phyloP scores from a whole-genome alignment of 2,797 vertebrate species.

The Peromyscus aztecus region DNA sequence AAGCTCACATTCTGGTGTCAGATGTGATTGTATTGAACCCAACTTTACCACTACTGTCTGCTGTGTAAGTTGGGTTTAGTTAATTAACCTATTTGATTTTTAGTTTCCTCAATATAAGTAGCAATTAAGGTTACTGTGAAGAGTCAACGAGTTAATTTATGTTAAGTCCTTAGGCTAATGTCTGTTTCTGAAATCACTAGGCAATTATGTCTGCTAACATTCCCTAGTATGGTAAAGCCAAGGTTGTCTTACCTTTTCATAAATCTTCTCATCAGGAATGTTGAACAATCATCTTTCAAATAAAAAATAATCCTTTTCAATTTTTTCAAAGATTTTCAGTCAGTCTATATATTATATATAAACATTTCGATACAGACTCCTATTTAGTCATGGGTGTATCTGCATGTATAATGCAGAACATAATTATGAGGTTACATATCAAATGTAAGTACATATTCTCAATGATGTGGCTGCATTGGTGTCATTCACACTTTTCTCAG shows the following conservation, averaged over 20 bases:
- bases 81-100: conserved; percentile 58
- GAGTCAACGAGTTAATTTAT: conserved; percentile 49
- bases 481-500: neutral
- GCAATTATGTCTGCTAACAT: neutral
- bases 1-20: neutral
- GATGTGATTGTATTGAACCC: neutral
- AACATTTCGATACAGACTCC: neutral
- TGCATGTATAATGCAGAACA: neutral
- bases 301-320: conserved; percentile 1
- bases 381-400: neutral
- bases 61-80: neutral
- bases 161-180: conserved; percentile 12
- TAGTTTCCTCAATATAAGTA: conserved; percentile 32
- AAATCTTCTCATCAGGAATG: neutral
- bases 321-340: neutral
- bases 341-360: neutral
- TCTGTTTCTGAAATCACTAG: neutral
- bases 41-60: neutral
- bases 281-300: neutral
- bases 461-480: neutral
- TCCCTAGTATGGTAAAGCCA: neutral
- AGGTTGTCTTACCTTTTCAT: neutral
- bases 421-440: neutral
- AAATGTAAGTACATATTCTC: neutral
- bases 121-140: conserved; percentile 45